phyloP scores from a whole-genome alignment of 1,140 invertebrate species.

The Bombus picipes region DNA sequence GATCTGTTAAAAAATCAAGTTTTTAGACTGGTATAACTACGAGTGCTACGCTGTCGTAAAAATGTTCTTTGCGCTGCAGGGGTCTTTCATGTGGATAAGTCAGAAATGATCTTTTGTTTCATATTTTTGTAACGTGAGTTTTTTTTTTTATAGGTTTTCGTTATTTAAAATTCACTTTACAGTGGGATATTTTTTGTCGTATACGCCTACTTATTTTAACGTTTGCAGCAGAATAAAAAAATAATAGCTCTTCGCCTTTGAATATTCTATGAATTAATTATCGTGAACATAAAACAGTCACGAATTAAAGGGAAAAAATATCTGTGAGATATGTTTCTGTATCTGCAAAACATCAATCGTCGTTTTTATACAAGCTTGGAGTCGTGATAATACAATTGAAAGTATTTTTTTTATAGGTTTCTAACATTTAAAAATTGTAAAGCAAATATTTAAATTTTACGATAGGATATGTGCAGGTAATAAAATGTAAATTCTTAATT shows the following conservation, averaged over 20 bases:
- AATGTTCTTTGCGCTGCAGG: neutral
- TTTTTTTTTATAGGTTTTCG: neutral
- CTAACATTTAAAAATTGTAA: neutral
- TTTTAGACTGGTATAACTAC: too few species aligned
- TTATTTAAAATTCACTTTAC: neutral
- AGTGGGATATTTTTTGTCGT: neutral
- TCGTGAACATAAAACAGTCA: neutral
- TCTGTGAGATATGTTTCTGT: neutral
- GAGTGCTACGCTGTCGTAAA: neutral
- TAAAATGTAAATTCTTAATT: neutral
- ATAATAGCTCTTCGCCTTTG: neutral
- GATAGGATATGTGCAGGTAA: neutral
- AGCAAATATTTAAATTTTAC: neutral
- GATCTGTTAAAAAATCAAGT: neutral
- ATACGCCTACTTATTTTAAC: neutral
- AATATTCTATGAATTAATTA: neutral
- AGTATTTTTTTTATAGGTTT: neutral
- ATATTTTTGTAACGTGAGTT: neutral
- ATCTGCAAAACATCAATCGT: neutral
- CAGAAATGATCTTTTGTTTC: neutral
- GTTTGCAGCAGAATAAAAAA: neutral
- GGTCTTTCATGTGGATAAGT: neutral
- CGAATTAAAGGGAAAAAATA: neutral
- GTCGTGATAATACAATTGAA: neutral
- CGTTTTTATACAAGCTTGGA: neutral